Evolutionary conservation across 92 coral and sea anemone species (phyloP), one percentile per base, ranked within the genome.

Genomic region (Anthopleura xanthogrammica): DNA sequence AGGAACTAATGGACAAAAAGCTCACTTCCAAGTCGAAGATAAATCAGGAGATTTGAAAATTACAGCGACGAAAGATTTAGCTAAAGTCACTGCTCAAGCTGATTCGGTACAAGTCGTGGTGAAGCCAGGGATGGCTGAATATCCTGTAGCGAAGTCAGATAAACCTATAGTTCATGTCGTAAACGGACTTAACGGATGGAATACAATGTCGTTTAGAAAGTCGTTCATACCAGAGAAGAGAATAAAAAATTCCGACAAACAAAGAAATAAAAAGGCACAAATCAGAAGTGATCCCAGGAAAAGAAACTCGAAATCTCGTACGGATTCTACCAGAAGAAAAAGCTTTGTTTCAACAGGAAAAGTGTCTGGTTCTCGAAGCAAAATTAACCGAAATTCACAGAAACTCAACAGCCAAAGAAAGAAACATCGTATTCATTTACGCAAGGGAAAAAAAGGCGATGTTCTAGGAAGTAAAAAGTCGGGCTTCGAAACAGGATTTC

Each of bases 1-100:
- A 16, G 98, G 90, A 7, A 87, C 94, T 29, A 85, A 86, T 0
- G 99, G 98, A 24, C 99, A 97, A 75, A 97, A 97, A 83, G 99
- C 99, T 41, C 98, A 97, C 83, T 97, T 97, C 83, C 95, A 93
- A 79, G 94, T 97, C 13, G 95, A 97, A 85, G 99, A 97, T 78
- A 94, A 95, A 75, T 95, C 99, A n/a, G 99, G 99, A 20, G 95
- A 93, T 70, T 78, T 97, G 77, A 94, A 86, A 79, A 91, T 97
- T 52, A 75, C 87, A 40, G 99, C 99, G 17, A 97, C 94, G 0
- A 92, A 92, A 56, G 93, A 90, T 41, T 82, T 73, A 75, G 99
- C 99, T 22, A 94, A 90, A 60, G 98, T 97, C 29, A 92, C 92
- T 11, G 88, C 97, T 1, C 95, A 97, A 72, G 97, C 99, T 2